Base-by-base conservation (phyloP, 1,140 invertebrate genomes). In the Drosophila tropicalis region DNA sequence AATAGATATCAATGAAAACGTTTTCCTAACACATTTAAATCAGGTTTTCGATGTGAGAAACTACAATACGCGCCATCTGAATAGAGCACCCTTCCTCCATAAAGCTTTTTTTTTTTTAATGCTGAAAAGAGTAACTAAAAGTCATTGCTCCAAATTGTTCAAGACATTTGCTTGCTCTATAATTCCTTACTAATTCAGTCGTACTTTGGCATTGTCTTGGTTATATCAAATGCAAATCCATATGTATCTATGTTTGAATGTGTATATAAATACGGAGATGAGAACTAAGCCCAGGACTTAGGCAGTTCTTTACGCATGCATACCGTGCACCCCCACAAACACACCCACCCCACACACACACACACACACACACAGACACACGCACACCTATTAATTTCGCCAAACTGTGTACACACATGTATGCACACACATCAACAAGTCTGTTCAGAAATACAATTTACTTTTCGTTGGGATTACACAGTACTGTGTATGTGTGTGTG, bases 391-490 rank as follows among this genome's bases (percentile, higher is more conserved):
- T 51, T 51, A 51, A 63, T 51, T 51, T 51, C 17, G 5, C 17
- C 44, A 51, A 51, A 51, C 44, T 51, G 44, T 51, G 44, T 51
- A 47, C 44, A 47, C 44, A 47, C 44, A 47, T 22, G 22, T 55
- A 68, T 63, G 62, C 55, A 65, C 66, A 69, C 64, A 79, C 83
- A 86, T 86, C 83, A 86, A 86, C 83, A 86, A 86, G 83, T 86
- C 76, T 86, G 76, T 70, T 82, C 76, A 70, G 83, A 87, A 86
- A 86, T 87, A 86, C 76, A 86, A 86, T 86, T 86, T 86, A 87
- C 83, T 87, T 86, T 86, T 71, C 83, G 54, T 69, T 73, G 64
- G 83, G 79, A 86, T 86, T 87, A 86, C 79, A 87, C 79, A 87
- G 67, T 83, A 79, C 62, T 25, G 10, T 25, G 10, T 54, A 32